Evolutionary conservation across 2,888 invertebrate species (phyloP), one percentile per base, ranked within the genome.

Genomic region (Clusia tigrina): DNA sequence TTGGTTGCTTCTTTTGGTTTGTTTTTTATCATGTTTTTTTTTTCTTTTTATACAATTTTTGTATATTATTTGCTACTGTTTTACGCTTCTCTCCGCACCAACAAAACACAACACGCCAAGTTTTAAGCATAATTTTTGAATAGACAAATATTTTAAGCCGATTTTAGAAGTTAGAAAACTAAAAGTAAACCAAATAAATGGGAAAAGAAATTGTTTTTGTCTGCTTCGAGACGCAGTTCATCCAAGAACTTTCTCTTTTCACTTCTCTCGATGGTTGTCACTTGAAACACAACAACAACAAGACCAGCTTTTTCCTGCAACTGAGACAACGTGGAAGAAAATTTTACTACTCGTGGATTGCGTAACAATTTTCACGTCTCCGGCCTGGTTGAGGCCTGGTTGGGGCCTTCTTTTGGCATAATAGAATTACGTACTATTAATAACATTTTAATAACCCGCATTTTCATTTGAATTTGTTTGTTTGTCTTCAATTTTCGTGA

Each of bases 381-480:
- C n/a, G n/a, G 15, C 15, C 17, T 24, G 2, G 3, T 15, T 53
- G 51, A 18, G 18, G n/a, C n/a, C 51, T n/a, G 12, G 10, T 51
- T 2, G 2, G 51, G 2, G 15, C 10, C 18, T 51, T 51, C 10
- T 17, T 3, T 42, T 42, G 3, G 42, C 9, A 22, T 26, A 24
- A 26, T 18, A 54, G 54, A 54, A 54, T 54, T 32, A 51, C 22
- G n/a, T 51, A 18, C 18, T 54, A 54, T 54, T 54, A 54, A 54
- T 54, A 32, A 18, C 54, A 18, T 32, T 54, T 54, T 54, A 54
- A 54, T 54, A 32, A 54, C 54, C 54, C 32, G 54, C 54, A 25
- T n/a, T 26, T 53, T 53, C 15, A 17, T 15, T n/a, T 6, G 12
- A 6, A 9, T 32, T 32, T 32, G 32, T 9, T 32, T 32, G 6